phyloP scores from a whole-genome alignment of 2,113 vertebrate species.

The Sturnira hondurensis region DNA sequence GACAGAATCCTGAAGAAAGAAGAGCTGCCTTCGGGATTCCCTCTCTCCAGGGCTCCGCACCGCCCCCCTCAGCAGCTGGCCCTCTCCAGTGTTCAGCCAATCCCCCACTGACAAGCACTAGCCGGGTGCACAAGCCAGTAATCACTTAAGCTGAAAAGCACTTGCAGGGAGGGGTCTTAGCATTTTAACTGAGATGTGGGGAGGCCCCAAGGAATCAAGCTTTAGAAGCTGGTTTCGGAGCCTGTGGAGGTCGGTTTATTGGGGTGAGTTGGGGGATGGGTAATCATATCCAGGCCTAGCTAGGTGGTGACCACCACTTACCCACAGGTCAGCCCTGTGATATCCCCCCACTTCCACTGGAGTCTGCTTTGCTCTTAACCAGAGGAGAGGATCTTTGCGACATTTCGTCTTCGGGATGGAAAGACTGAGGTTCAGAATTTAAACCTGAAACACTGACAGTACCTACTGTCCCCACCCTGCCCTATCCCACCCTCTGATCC shows the following conservation, averaged over 20 bases:
- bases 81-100: constrained; percentile 1
- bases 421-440: constrained; percentile 6
- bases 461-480: no score
- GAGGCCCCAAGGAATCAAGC: background rate
- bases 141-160: constrained; percentile 58
- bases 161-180: background rate
- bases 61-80: constrained; percentile 21
- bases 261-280: background rate
- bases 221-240: background rate
- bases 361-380: background rate
- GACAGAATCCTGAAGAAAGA: background rate
- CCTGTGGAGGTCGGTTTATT: background rate
- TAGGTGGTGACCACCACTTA: background rate
- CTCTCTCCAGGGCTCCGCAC: background rate
- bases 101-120: background rate
- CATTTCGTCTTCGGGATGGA: background rate
- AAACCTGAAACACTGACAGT: background rate
- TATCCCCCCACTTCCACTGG: background rate
- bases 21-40: background rate
- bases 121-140: background rate
- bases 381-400: background rate
- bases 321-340: background rate
- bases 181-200: background rate
- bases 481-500: background rate
- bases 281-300: background rate